phyloP scores from a whole-genome alignment of 2,113 vertebrate genomes.

The Psephotus haematonotus region DNA sequence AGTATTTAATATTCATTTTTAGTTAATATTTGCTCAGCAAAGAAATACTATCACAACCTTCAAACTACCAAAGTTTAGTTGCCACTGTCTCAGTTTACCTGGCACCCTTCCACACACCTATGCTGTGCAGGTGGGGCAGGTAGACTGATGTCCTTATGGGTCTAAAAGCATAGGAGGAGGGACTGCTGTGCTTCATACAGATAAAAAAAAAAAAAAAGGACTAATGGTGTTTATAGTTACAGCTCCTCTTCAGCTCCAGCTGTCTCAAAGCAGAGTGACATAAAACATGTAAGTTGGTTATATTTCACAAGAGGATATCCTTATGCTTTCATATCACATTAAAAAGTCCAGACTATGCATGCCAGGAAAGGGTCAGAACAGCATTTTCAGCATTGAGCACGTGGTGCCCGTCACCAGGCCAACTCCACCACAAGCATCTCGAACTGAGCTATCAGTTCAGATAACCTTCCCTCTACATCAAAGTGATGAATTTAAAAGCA shows the following conservation, averaged over 20 bases:
- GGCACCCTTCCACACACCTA: accelerated
- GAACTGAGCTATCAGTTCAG: neutral
- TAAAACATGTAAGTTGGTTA: slow-evolving; percentile 32
- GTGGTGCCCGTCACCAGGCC: neutral
- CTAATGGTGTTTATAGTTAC: slow-evolving; percentile 46
- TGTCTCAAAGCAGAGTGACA: slow-evolving; percentile 56
- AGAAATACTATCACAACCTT: neutral
- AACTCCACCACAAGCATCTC: neutral
- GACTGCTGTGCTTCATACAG: neutral
- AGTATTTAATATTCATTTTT: neutral
- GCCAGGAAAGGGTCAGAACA: neutral
- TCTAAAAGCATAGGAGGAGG: neutral
- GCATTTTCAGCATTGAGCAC: neutral
- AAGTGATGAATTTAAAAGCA: neutral
- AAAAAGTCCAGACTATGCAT: neutral
- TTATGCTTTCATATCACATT: slow-evolving; percentile 38
- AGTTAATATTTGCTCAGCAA: neutral
- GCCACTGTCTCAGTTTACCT: neutral
- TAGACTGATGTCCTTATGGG: accelerated
- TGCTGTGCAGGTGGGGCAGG: neutral
- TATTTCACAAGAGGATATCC: slow-evolving; percentile 26
- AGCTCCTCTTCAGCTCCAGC: slow-evolving; percentile 27
- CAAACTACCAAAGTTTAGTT: neutral
- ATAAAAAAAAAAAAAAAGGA: neutral
- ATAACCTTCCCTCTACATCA: neutral